Evolutionary conservation across 2,888 invertebrate genomes (phyloP), one percentile per base, ranked within the genome.

Genomic region (Folsomia manolachei): DNA sequence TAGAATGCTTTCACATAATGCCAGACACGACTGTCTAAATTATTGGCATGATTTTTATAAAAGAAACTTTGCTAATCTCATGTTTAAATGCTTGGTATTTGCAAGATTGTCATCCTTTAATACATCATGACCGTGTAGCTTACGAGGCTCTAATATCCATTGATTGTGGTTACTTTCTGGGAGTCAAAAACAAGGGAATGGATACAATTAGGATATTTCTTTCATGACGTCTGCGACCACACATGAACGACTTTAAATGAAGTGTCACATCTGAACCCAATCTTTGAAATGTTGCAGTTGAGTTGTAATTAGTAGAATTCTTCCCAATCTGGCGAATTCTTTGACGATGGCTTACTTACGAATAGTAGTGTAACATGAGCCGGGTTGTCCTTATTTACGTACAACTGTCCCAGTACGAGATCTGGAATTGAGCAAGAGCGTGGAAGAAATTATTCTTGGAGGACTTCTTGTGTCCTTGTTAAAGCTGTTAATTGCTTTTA

Each of bases 251-350:
- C 62, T 70, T 69, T 56, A 27, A 72, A 27, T 75, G 26, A 53
- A 61, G 60, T 74, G 69, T 74, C 74, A 53, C 71, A 71, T 69
- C 69, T 71, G 71, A 69, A 69, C 65, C 74, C 67, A 74, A 71
- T 69, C 65, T 71, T 51, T 56, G 26, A 24, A 14, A 18, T 23
- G 14, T 25, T 62, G 23, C 23, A 60, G 26, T 60, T 67, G 67
- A 56, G 56, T 67, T 51, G 67, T 27, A 67, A 67, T 67, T 67
- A 67, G 67, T 56, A 24, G 18, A 53, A 56, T 21, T 56, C 51
- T 23, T 27, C 39, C 7, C 39, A 39, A 39, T 39, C 39, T 39
- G 39, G 39, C 14, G 39, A 9, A 52, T 11, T 52, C 27, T n/a
- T 27, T 4, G 23, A 27, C 39, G 19, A 19, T 27, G 19, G 14